Conservation (phyloP, 2,113 vertebrate genomes). For the Taxidea taxus region DNA sequence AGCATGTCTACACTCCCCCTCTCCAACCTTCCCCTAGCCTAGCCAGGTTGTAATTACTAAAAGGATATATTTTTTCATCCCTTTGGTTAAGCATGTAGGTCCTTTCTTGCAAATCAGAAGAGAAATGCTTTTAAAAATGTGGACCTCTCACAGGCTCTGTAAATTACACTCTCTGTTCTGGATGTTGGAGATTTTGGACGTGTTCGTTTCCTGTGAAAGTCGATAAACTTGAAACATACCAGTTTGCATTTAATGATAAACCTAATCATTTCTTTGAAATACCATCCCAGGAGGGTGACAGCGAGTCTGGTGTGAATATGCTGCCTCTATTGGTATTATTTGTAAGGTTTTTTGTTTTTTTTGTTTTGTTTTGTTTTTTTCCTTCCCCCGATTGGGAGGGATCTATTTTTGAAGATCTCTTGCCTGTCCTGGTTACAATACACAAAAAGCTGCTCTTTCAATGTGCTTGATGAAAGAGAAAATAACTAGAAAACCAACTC, state of each 20-base stretch:
- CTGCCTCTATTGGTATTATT: neutral
- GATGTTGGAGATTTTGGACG: neutral
- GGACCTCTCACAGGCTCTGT: rapidly evolving
- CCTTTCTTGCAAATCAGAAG: neutral
- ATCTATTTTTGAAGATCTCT: neutral
- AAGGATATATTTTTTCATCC: neutral
- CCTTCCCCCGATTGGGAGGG: neutral
- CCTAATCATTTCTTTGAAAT: neutral
- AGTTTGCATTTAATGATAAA: neutral
- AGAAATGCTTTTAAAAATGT: neutral
- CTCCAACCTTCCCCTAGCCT: neutral
- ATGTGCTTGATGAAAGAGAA: neutral
- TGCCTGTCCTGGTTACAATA: neutral
- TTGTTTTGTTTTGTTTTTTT: neutral
- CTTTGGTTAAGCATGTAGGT: neutral
- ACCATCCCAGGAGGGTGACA: neutral
- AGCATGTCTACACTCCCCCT: neutral
- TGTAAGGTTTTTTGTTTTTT: neutral
- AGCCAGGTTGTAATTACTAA: neutral
- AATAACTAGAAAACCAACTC: neutral
- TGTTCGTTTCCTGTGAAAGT: neutral
- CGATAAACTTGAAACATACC: neutral
- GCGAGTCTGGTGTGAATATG: no score
- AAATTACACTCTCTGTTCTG: neutral
- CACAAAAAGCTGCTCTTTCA: neutral